A percentile compares a stretch with the other conserved stretches of the same genome.
Conservation (phyloP, 2,113 vertebrate genomes). For the Shinisaurus crocodilurus region DNA sequence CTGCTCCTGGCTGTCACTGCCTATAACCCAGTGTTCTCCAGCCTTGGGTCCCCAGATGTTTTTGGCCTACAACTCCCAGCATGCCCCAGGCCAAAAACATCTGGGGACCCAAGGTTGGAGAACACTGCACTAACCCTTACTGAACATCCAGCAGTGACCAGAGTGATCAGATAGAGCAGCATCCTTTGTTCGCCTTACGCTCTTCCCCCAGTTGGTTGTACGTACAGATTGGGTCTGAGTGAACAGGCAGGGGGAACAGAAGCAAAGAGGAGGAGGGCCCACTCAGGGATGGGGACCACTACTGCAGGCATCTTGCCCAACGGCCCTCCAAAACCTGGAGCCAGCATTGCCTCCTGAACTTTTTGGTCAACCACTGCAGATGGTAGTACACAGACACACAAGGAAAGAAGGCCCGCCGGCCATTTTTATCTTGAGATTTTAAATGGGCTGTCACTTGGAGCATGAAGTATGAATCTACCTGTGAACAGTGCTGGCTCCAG, state of each 20-base stretch:
- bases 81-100: too few species aligned
- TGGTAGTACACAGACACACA: constrained; percentile 34
- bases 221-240: not conserved
- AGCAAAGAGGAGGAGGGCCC: too few species aligned
- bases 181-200: too few species aligned
- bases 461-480: constrained; percentile 34
- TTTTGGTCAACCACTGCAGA: constrained; percentile 37
- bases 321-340: too few species aligned
- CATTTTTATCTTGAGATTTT: constrained; percentile 53
- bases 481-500: not conserved
- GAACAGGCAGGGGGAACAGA: not conserved
- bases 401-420: not conserved
- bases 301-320: not conserved
- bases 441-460: constrained; percentile 47
- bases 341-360: constrained; percentile 42
- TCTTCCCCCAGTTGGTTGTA: not conserved
- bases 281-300: too few species aligned
- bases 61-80: too few species aligned
- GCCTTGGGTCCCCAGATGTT: too few species aligned
- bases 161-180: too few species aligned
- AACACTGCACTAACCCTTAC: not conserved
- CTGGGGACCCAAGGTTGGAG: too few species aligned
- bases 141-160: not conserved
- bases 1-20: not conserved
- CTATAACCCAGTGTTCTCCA: too few species aligned